Percentiles rank a stretch among this genome's conserved stretches.
Evolutionary conservation across 2,113 vertebrate species (phyloP).

Genomic region (Zosterops borbonicus): DNA sequence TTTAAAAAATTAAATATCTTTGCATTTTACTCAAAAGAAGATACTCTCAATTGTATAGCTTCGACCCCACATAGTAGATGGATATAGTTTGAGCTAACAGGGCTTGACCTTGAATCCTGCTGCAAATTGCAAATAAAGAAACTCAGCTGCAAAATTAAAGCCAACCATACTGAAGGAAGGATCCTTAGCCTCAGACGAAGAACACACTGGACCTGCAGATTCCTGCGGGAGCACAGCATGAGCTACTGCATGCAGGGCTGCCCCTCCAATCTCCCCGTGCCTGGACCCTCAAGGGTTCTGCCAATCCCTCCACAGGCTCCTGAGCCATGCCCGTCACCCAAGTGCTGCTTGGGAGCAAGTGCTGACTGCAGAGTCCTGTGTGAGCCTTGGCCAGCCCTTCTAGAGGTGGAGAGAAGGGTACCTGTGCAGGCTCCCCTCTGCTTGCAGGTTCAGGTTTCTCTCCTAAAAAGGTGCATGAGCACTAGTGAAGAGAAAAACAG

Average conservation of each 20-base stretch:
- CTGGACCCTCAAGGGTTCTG: not conserved
- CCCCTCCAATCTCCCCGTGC: fast-evolving
- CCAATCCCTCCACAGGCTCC: fast-evolving
- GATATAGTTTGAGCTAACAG: not conserved
- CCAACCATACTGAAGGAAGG: not conserved
- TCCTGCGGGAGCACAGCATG: not conserved
- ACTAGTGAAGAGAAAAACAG: conserved; percentile 32
- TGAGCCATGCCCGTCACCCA: fast-evolving
- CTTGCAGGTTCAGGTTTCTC: not conserved
- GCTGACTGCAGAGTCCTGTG: fast-evolving
- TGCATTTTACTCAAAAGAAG: not conserved
- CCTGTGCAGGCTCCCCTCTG: not conserved
- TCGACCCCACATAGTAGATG: not conserved
- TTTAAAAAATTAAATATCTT: not conserved
- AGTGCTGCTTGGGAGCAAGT: not conserved
- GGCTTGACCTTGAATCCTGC: not conserved
- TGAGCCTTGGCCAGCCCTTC: not conserved
- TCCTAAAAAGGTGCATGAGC: not conserved
- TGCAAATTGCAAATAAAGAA: not conserved
- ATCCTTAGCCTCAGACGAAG: not conserved
- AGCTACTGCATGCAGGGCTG: not conserved
- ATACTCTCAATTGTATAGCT: not conserved
- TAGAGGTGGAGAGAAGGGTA: not conserved
- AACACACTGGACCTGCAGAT: not conserved
- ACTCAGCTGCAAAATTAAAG: not conserved